Base-by-base conservation (phyloP, 2,797 vertebrate genomes). In the Monodelphis domestica region DNA sequence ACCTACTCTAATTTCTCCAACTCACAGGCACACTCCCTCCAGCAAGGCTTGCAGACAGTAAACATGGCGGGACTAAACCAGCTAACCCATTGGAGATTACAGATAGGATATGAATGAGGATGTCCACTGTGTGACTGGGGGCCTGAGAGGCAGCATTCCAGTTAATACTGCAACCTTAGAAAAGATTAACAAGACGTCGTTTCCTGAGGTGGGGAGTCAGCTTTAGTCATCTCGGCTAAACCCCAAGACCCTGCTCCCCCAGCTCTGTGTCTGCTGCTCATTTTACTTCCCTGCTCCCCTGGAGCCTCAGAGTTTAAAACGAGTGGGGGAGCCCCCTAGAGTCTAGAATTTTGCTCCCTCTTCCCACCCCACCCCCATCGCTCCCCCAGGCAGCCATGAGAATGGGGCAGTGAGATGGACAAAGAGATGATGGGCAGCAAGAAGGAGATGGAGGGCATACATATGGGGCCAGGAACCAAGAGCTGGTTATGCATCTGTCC, bases 1-100 rank as follows among this genome's bases (percentile, higher is more conserved):
- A 98, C 96, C 93, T 95, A 89, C 0, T 89, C 97, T 89, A 96
- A 84, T 95, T 53, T 89, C 95, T 95, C 78, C 96, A 96, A 95
- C 95, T 93, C 91, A 90, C 97, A 97, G 57, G 54, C 89, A 95
- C 91, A 89, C 93, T 96, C 96, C 15, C 54, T 91, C 94, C 54
- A 89, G 94, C 78, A 90, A 93, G 84, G 33, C 93, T 96, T 97
- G 94, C 95, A 96, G 91, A 94, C 84, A 97, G 91, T 1, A 93
- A 95, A 91, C 9, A 89, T 51, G 51, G 95, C 93, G 94, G 94
- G 87, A 94, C 38, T 89, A 63, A 91, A 94, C 0, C 94, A 91
- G 51, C 93, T 89, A 91, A 95, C 87, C 52, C 87, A 90, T 21
- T 91, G 94, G 88, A 96, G 33, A 78, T 88, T 92, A 21, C 0